Base-by-base conservation (phyloP, 2,113 vertebrate genomes). In the Eurystomus gularis region DNA sequence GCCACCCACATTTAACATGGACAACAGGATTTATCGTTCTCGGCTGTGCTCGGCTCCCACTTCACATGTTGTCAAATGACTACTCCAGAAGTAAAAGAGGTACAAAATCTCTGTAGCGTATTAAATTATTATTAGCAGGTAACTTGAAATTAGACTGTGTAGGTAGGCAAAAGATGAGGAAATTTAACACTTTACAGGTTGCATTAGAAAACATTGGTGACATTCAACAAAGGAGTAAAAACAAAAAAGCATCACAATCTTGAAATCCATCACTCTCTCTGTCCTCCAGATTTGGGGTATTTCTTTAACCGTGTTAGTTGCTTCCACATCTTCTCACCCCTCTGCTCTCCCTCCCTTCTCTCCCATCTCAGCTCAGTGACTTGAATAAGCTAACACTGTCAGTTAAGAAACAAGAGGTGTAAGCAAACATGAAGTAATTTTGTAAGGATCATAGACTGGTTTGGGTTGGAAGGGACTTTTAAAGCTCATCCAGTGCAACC, bases 221-320 rank as follows among this genome's bases (percentile, higher is more conserved):
- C 3, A 2, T 69, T 84, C 81, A 75, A 11, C 44, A 44, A 28
- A 13, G 33, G 52, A 90, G 24, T 25, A 31, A 29, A 90, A 82
- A 55, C 0, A 1, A 37, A 78, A 61, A 75, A 24, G 0, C 4
- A 18, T 33, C 5, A 3, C 7, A 28, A 2, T 39, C 52, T 49
- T 35, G 7, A 78, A 91, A 84, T 52, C 16, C 14, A 11, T 66
- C 1, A 0, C 17, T 65, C 10, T 48, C 69, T 40, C 7, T 64
- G 3, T 15, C 13, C 13, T 55, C 4, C 2, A 24, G 16, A 24
- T 54, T 2, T 78, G 46, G 31, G 40, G 4, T 6, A 17, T 37
- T 88, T 81, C 62, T 86, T 31, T 35, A 42, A 21, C 31, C 7
- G 11, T 60, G 1, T 66, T 68, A 14, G 9, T 52, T 82, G 17